These are phyloP conservation scores for Solenodon paradoxus DNA, from an alignment of 2,113 vertebrate species.

Conservation along the genomic window DNA sequence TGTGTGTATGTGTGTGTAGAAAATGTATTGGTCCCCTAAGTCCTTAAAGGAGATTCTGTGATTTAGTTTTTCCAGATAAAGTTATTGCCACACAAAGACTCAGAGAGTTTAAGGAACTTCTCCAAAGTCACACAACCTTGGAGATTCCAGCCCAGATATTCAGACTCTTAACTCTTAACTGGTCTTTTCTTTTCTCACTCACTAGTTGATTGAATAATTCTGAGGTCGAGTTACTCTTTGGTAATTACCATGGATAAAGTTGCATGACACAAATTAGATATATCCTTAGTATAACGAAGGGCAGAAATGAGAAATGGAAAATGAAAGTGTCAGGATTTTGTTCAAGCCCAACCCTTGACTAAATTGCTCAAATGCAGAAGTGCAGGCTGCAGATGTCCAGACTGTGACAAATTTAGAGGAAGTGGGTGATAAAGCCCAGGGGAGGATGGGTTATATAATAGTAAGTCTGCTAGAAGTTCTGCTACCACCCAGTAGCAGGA, in stretches of 20 bases:
- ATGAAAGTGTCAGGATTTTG: not conserved
- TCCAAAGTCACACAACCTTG: not conserved
- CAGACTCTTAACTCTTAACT: not conserved
- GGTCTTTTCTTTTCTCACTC: not conserved
- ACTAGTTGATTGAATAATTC: not conserved
- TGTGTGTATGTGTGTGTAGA: too few species aligned
- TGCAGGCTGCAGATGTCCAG: not conserved
- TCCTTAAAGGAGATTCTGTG: not conserved
- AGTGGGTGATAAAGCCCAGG: not conserved
- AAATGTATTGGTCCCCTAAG: not conserved
- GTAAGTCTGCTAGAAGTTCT: not conserved
- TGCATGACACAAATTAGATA: not conserved
- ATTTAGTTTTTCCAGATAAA: not conserved
- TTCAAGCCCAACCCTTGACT: not conserved
- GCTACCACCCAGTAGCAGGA: not conserved
- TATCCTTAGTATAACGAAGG: not conserved
- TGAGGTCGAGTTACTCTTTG: not conserved
- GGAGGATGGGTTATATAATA: not conserved
- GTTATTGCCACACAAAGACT: not conserved
- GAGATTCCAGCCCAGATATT: not conserved
- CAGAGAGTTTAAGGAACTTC: not conserved
- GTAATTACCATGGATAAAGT: not conserved
- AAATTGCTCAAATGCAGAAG: not conserved
- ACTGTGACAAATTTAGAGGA: not conserved
- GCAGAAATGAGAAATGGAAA: not conserved